Conservation (phyloP, 2,113 vertebrate species). For the Salminus brasiliensis region DNA sequence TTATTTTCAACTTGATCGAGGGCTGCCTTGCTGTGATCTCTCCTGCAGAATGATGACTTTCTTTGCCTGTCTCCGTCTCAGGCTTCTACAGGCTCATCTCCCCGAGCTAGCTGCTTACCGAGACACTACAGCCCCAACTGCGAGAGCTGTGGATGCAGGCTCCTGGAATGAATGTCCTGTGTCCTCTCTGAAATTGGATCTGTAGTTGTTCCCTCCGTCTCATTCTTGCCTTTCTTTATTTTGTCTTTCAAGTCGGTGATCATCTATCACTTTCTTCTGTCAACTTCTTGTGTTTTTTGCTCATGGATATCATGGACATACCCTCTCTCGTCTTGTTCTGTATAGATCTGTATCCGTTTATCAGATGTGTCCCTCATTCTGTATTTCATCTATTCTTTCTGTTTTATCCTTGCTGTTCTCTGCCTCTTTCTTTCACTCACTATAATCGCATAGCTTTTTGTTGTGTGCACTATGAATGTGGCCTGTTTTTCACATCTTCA, state of each 20-base stretch:
- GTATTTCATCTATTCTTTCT: neutral
- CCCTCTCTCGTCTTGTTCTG: too few relatives aligned
- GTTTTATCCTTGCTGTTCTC: too few relatives aligned
- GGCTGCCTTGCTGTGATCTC: neutral
- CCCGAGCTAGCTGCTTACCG: neutral
- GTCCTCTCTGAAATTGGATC: neutral
- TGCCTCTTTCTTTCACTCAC: too few relatives aligned
- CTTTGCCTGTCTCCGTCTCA: neutral
- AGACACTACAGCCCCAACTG: neutral
- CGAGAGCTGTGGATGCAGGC: too few relatives aligned
- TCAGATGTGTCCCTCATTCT: neutral
- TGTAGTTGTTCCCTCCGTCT: neutral
- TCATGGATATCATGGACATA: neutral
- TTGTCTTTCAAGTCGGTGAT: neutral
- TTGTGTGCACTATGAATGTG: too few relatives aligned
- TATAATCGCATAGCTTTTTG: too few relatives aligned
- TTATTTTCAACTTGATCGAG: neutral
- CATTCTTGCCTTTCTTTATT: neutral
- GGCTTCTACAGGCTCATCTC: neutral
- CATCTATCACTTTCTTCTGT: neutral
- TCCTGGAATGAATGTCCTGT: neutral
- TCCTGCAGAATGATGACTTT: neutral
- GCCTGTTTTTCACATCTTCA: too few relatives aligned
- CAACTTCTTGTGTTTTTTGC: neutral
- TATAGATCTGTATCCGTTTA: neutral